These are phyloP conservation scores for Plagodis pulveraria DNA, from an alignment of 2,888 invertebrate species.

Conservation along the genomic window DNA sequence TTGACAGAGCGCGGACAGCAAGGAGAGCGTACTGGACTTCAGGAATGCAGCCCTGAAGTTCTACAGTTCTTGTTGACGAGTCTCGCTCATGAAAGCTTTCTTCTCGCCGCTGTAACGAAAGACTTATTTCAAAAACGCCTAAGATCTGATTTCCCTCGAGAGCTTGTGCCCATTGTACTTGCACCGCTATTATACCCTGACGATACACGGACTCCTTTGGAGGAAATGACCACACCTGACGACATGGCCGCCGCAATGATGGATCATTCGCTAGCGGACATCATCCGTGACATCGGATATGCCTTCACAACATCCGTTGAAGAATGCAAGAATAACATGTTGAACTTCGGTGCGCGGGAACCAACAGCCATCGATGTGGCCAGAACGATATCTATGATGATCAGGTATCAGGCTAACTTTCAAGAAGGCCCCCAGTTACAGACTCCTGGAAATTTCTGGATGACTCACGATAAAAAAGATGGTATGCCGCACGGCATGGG, in stretches of 20 bases:
- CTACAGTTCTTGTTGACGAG: conserved; percentile 91
- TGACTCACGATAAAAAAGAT: conserved; percentile 85
- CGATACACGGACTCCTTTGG: conserved; percentile 87
- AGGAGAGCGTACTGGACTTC: conserved; percentile 92
- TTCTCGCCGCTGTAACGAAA: conserved; percentile 89
- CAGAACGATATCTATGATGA: conserved; percentile 94
- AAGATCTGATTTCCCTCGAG: conserved; percentile 94
- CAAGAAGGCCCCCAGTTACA: conserved; percentile 89
- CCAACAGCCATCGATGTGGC: conserved; percentile 94
- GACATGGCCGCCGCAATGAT: conserved; percentile 86
- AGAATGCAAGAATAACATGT: conserved; percentile 93
- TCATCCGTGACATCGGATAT: conserved; percentile 96
- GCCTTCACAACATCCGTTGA: conserved; percentile 94
- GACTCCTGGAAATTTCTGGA: conserved; percentile 88
- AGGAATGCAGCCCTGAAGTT: conserved; percentile 96
- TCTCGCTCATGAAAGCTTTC: conserved; percentile 86
- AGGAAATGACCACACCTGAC: conserved; percentile 86
- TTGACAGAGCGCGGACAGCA: conserved; percentile 86
- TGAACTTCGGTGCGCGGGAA: conserved; percentile 92
- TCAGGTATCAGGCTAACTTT: conserved; percentile 89
- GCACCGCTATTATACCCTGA: conserved; percentile 94
- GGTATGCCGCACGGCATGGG: conserved; percentile 73
- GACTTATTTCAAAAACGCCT: conserved; percentile 93
- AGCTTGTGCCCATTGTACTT: conserved; percentile 94
- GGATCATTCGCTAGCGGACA: conserved; percentile 93